A percentile compares a stretch with the other conserved stretches of the same genome.
Conservation (phyloP, 2,888 invertebrate species). For the Hypomecis punctinalis region DNA sequence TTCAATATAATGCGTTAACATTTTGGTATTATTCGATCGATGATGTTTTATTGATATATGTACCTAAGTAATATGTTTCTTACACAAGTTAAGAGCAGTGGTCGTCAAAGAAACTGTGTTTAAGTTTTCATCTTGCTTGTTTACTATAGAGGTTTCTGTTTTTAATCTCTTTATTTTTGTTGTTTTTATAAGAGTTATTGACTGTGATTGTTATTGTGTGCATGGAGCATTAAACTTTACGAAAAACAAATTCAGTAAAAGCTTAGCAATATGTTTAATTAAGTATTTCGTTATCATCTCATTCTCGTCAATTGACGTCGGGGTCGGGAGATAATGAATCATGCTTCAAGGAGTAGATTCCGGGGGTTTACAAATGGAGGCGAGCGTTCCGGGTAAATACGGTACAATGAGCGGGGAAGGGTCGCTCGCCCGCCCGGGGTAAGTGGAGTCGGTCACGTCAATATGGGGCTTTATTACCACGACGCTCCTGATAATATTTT, state of each 20-base stretch:
- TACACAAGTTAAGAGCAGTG: slow-evolving; percentile 3
- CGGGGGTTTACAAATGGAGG: slow-evolving; percentile 82
- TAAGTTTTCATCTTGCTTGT: slow-evolving; percentile 5
- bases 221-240: slow-evolving; percentile 17
- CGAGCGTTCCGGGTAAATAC: slow-evolving; percentile 81
- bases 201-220: slow-evolving; percentile 14
- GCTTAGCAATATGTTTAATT: slow-evolving; percentile 50
- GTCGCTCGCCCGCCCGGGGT: slow-evolving; percentile 76
- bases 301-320: slow-evolving; percentile 72
- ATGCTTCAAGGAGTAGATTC: slow-evolving; percentile 83
- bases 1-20: slow-evolving; percentile 69
- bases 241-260: slow-evolving; percentile 26
- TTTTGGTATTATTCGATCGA: slow-evolving; percentile 66
- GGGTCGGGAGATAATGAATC: slow-evolving; percentile 78
- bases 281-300: slow-evolving; percentile 61
- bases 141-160: slow-evolving; percentile 9
- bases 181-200: slow-evolving; percentile 15
- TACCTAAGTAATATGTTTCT: slow-evolving; percentile 10
- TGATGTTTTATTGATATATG: slow-evolving; percentile 44
- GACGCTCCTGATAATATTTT: slow-evolving; percentile 76
- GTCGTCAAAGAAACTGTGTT: background rate
- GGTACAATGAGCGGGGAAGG: slow-evolving; percentile 82
- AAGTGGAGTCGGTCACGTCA: slow-evolving; percentile 82
- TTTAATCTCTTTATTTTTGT: background rate
- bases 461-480: slow-evolving; percentile 80